phyloP scores from a whole-genome alignment of 1,140 invertebrate species.

The Triops cancriformis region DNA sequence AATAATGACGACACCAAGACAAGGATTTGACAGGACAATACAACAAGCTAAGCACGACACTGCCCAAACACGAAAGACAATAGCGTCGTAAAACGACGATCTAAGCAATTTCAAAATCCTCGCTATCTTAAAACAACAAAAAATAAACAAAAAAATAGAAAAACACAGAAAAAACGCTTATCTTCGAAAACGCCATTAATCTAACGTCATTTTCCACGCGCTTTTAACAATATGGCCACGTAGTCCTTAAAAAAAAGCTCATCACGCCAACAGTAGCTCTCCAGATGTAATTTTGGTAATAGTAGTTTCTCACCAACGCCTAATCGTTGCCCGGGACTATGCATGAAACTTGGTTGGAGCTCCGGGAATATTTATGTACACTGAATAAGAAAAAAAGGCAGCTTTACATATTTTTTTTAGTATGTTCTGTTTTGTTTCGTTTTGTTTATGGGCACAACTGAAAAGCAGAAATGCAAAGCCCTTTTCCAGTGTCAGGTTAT shows the following conservation, averaged over 20 bases:
- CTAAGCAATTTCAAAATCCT: not conserved
- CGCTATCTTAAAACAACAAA: not conserved
- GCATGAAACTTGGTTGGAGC: not conserved
- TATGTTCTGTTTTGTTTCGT: no score
- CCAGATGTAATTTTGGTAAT: not conserved
- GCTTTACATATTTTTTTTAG: not conserved
- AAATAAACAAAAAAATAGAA: no score
- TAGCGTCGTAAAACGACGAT: not conserved
- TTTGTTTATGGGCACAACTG: not conserved
- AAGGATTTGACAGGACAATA: not conserved
- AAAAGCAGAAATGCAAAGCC: not conserved
- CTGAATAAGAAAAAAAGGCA: not conserved
- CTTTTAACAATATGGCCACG: not conserved
- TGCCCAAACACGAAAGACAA: not conserved
- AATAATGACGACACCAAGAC: not conserved
- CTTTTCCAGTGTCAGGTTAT: not conserved
- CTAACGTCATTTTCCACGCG: not conserved
- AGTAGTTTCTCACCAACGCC: not conserved
- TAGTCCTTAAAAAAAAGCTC: not conserved
- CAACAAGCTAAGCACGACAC: not conserved
- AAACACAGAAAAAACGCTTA: no score
- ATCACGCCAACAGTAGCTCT: not conserved
- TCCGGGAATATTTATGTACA: not conserved
- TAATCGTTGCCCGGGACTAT: not conserved
- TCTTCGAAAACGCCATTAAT: no score